phyloP scores from a whole-genome alignment of 2,888 invertebrate genomes.

The Sphaerophoria taeniata region DNA sequence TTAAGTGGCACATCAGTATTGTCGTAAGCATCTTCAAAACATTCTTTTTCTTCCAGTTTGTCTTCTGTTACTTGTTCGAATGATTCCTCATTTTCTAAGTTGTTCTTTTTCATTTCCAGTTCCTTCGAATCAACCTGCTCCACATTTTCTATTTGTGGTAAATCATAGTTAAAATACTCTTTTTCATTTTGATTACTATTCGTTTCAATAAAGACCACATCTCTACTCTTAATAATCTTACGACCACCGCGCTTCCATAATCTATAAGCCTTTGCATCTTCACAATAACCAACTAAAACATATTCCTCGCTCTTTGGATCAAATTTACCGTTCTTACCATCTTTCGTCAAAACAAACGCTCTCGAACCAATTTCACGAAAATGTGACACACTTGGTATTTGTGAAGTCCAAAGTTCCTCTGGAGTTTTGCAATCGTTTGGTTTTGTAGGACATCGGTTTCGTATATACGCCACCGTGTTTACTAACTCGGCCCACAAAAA shows the following conservation, averaged over 20 bases:
- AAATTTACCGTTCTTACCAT: background rate
- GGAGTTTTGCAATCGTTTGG: no score
- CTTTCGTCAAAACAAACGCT: background rate
- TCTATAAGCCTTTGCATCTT: conserved; percentile 2
- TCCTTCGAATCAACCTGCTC: no score
- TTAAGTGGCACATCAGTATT: conserved; percentile 1
- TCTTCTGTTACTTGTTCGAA: no score
- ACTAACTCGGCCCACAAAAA: background rate
- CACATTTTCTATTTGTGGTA: no score
- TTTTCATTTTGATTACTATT: background rate
- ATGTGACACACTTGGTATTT: no score
- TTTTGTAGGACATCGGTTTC: background rate
- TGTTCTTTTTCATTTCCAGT: background rate
- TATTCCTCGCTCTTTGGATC: background rate
- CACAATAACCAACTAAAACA: conserved; percentile 16
- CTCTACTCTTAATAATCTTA: background rate
- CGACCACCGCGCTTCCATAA: background rate
- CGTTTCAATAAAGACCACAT: background rate
- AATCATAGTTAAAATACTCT: background rate
- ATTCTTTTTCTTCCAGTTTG: no score
- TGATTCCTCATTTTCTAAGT: no score
- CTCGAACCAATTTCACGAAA: background rate
- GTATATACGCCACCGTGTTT: no score
- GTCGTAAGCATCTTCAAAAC: background rate
- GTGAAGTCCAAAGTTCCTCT: no score